A percentile compares a stretch with the other conserved stretches of the same genome.
These are phyloP conservation scores for Eledone cirrhosa DNA, from an alignment of 2,888 invertebrate species.

Conservation along the genomic window DNA sequence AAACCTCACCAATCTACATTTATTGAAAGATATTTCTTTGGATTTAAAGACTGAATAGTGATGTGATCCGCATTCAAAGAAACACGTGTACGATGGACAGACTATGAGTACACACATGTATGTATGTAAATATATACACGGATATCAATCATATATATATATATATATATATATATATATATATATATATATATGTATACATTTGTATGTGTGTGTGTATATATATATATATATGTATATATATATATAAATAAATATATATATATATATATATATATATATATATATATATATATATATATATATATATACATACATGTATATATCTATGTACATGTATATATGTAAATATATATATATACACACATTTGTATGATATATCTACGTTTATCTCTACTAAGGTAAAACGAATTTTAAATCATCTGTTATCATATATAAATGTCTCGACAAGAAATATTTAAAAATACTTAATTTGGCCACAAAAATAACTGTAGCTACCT, in stretches of 20 bases:
- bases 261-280: not conserved
- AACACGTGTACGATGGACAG: not conserved
- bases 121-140: not conserved
- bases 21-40: conserved; percentile 39
- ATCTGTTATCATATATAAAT: too few species aligned
- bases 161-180: conserved; percentile 11
- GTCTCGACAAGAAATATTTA: too few species aligned
- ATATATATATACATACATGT: not conserved
- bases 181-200: conserved; percentile 11
- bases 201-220: not conserved
- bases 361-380: too few species aligned
- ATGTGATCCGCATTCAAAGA: too few species aligned
- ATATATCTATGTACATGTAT: not conserved
- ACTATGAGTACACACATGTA: not conserved
- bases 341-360: too few species aligned
- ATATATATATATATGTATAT: not conserved
- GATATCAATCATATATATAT: not conserved
- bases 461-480: too few species aligned
- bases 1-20: conserved; percentile 34
- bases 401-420: too few species aligned
- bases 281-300: not conserved
- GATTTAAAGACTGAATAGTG: conserved; percentile 36
- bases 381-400: too few species aligned
- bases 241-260: not conserved
- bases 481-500: too few species aligned